Conservation (phyloP, 2,888 invertebrate species). For the Hypena proboscidalis region DNA sequence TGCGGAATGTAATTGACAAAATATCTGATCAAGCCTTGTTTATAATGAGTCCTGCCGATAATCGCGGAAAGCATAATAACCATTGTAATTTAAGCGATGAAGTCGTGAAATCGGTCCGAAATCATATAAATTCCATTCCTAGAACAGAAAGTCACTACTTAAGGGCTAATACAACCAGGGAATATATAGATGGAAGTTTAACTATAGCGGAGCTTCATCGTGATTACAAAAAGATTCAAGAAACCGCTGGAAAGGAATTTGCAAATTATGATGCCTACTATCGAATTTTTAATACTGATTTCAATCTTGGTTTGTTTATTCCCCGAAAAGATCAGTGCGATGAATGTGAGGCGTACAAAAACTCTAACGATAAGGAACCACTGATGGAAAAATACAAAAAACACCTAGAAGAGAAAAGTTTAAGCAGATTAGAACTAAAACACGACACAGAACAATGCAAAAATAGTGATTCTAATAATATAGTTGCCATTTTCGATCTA, state of each 20-base stretch:
- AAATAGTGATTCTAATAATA: too few species aligned
- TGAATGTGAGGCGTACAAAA: too few species aligned
- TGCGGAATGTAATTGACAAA: constrained; percentile 31
- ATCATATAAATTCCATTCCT: constrained; percentile 40
- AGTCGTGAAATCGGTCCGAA: constrained; percentile 27
- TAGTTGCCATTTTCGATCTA: too few species aligned
- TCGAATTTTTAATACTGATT: constrained; percentile 22
- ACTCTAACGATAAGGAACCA: constrained; percentile 29
- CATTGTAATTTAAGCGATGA: constrained; percentile 26
- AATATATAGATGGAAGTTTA: constrained; percentile 38
- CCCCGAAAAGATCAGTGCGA: constrained; percentile 41
- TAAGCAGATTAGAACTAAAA: constrained; percentile 18
- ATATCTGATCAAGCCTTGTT: constrained; percentile 18
- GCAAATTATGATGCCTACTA: constrained; percentile 37
- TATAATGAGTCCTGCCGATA: constrained; percentile 26
- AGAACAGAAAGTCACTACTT: constrained; percentile 38
- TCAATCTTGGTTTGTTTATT: constrained; percentile 30
- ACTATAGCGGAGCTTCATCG: constrained; percentile 38
- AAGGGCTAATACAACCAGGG: constrained; percentile 31
- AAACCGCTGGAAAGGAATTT: constrained; percentile 17
- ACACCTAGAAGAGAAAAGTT: constrained; percentile 31
- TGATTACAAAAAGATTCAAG: constrained; percentile 18
- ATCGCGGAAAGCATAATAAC: constrained; percentile 31
- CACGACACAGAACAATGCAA: too few species aligned
- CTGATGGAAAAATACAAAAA: constrained; percentile 17